Evolutionary conservation across 2,888 invertebrate genomes (phyloP), one percentile per base, ranked within the genome.

Genomic region (Cataglyphis altisquamis): DNA sequence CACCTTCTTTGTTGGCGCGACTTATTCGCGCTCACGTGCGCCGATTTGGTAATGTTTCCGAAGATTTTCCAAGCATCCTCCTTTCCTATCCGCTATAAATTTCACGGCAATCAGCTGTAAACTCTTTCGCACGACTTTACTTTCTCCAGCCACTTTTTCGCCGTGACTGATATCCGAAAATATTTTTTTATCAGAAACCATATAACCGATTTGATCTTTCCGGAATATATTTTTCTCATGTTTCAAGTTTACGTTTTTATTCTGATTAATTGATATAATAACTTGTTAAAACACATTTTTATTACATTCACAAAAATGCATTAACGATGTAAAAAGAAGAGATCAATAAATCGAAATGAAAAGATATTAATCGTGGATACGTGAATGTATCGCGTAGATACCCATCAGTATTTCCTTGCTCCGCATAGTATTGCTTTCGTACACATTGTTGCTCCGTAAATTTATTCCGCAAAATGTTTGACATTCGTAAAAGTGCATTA

Each of bases 21-120:
- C 85, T 83, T 83, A 70, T 74, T 82, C 88, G 86, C 88, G 81
- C 52, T 83, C 88, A 84, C 85, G 85, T 84, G 85, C 73, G 73
- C 88, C 88, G 90, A 90, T 89, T 88, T 85, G 81, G 81, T 85
- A 89, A 89, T 88, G 83, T 83, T 84, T 82, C 70, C 73, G 64
- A 88, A 85, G 84, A 86, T 87, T 85, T 80, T 84, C 74, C 82
- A 84, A 73, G 39, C 85, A 66, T 88, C 82, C 84, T 87, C 82
- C 29, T 74, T 75, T 66, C 84, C 83, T 45, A 63, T 88, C 52
- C 72, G 48, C 84, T 82, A 86, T 83, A 90, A 90, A 86, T 89
- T 87, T 90, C 64, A 78, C 82, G 64, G 80, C 87, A 83, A 88
- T 88, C 86, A 86, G 85, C 67, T 45, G 15, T 60, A 80, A 72